A percentile compares a stretch with the other conserved stretches of the same genome.
phyloP scores from a whole-genome alignment of 64 coral and sea anemone genomes.

The Pocillopora damicornis region DNA sequence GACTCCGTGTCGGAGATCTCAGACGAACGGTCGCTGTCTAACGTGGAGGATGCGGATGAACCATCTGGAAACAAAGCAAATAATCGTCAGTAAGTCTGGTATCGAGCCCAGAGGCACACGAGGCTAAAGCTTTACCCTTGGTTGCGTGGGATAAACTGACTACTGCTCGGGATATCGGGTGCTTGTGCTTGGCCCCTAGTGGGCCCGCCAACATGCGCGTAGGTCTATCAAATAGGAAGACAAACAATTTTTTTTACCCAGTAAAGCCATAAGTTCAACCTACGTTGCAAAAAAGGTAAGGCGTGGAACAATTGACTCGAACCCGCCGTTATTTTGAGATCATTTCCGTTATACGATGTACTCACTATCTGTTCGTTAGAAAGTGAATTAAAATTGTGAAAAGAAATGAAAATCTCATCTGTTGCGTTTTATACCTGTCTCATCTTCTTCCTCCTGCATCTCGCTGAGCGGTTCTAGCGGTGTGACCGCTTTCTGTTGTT shows the following conservation, averaged over 20 bases:
- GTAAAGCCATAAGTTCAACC: no score
- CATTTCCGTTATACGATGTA: neutral
- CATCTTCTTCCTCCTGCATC: constrained; percentile 78
- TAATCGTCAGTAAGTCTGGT: no score
- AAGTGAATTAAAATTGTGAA: neutral
- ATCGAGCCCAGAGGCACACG: no score
- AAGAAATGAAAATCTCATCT: neutral
- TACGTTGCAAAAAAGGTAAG: no score
- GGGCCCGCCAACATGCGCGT: no score
- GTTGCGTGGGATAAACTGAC: no score
- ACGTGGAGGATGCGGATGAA: neutral
- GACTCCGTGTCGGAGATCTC: constrained; percentile 45
- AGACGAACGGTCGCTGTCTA: neutral
- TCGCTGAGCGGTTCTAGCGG: constrained; percentile 72
- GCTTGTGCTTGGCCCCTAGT: no score
- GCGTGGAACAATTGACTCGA: neutral
- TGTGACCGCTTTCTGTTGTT: constrained; percentile 63
- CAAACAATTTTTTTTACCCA: no score
- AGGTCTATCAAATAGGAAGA: no score
- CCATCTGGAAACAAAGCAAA: neutral
- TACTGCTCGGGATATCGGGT: no score
- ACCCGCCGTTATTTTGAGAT: neutral
- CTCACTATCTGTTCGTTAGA: neutral
- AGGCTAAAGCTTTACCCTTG: no score
- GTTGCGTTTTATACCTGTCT: constrained; percentile 38